Percentiles rank a stretch among this genome's conserved stretches.
Conservation (phyloP, 2,888 invertebrate genomes). For the Mesochorus sp. region DNA sequence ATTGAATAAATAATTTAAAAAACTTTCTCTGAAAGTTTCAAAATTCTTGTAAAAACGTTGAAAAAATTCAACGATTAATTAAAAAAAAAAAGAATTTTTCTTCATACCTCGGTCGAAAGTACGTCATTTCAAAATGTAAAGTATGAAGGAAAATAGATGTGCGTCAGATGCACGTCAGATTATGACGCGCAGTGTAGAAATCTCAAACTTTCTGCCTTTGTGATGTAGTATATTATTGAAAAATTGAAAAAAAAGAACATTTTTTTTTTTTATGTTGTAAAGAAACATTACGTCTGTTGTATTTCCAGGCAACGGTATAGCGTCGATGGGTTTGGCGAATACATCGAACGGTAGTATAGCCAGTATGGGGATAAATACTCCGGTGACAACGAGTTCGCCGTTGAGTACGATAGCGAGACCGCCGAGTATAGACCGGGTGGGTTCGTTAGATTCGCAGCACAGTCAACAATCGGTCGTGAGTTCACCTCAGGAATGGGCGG, state of each 20-base stretch:
- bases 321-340: constrained; percentile 65
- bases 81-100: no score
- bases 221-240: background rate
- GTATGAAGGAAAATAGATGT: no score
- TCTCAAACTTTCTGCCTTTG: no score
- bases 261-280: no score
- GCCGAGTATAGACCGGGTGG: constrained; percentile 84
- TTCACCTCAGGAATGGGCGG: constrained; percentile 90
- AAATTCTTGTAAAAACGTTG: no score
- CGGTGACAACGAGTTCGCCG: constrained; percentile 79
- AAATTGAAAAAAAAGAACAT: constrained; percentile 43
- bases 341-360: constrained; percentile 70
- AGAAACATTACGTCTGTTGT: constrained; percentile 39
- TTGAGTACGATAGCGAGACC: constrained; percentile 80
- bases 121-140: no score
- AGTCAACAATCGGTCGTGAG: constrained; percentile 77
- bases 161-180: no score
- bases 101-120: no score
- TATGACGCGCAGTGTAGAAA: no score
- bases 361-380: constrained; percentile 75
- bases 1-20: no score
- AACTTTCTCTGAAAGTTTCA: no score
- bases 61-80: no score
- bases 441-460: constrained; percentile 85
- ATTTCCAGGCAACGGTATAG: constrained; percentile 69